Evolutionary conservation across 2,888 invertebrate genomes (phyloP).

Genomic region (Polydrusus cervinus): DNA sequence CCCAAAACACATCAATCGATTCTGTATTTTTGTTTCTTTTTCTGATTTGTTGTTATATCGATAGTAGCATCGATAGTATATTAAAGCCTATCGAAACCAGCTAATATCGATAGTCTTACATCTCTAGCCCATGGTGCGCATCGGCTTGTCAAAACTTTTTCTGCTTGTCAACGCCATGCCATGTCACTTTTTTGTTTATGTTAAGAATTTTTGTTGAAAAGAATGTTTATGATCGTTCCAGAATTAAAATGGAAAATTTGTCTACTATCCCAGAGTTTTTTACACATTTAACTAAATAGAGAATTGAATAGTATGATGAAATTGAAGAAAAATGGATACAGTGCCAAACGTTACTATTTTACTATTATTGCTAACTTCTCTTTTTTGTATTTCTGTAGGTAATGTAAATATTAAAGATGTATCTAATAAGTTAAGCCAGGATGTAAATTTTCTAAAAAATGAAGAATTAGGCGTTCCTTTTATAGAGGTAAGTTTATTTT

Average conservation of each 20-base stretch:
- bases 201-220: slow-evolving; percentile 36
- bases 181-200: slow-evolving; percentile 48
- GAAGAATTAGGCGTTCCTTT: slow-evolving; percentile 67
- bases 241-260: slow-evolving; percentile 12
- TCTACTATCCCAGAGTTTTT: background rate
- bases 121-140: no score
- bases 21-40: no score
- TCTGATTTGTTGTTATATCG: no score
- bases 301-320: slow-evolving; percentile 43
- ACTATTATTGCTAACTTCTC: slow-evolving; percentile 37
- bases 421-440: slow-evolving; percentile 62
- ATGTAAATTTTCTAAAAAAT: slow-evolving; percentile 64
- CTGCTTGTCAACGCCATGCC: slow-evolving; percentile 22
- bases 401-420: slow-evolving; percentile 59
- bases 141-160: background rate
- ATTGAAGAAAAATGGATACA: slow-evolving; percentile 48
- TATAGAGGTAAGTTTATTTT: slow-evolving; percentile 63
- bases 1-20: no score
- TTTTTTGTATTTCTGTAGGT: slow-evolving; percentile 43
- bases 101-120: no score
- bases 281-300: slow-evolving; percentile 23
- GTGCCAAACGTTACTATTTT: slow-evolving; percentile 48
- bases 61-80: no score
- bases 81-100: no score
- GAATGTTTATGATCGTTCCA: slow-evolving; percentile 29